These are phyloP conservation scores for Acronicta psi DNA, from an alignment of 2,888 invertebrate genomes.

Conservation along the genomic window DNA sequence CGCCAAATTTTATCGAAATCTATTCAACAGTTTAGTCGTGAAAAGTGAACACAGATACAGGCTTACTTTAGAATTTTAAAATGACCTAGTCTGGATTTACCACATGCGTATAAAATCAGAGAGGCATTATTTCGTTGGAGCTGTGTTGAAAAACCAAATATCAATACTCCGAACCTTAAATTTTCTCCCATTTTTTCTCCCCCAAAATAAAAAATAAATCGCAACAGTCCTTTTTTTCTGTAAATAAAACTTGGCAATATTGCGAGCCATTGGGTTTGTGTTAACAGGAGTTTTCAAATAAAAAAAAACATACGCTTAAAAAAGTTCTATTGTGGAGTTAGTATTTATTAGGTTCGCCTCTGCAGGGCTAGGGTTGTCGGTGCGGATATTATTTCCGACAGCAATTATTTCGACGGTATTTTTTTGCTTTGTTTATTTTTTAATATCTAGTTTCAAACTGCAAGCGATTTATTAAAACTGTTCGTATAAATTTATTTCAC, in stretches of 20 bases:
- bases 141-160: neutral
- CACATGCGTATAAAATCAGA: no score
- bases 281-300: slow-evolving; percentile 49
- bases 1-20: no score
- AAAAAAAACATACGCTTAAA: slow-evolving; percentile 48
- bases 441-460: no score
- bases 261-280: slow-evolving; percentile 23
- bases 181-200: neutral
- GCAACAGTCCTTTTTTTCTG: neutral
- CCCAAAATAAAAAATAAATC: slow-evolving; percentile 4
- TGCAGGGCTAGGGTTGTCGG: slow-evolving; percentile 40
- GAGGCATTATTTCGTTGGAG: no score
- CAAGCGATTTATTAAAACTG: no score
- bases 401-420: neutral
- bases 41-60: no score
- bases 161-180: neutral
- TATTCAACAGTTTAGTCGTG: no score
- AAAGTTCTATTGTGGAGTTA: slow-evolving; percentile 57
- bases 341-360: slow-evolving; percentile 56
- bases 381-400: slow-evolving; percentile 13
- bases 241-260: slow-evolving; percentile 40
- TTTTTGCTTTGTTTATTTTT: neutral
- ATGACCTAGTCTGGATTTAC: no score
- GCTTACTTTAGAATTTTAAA: no score
- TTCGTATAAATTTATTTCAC: no score